Evolutionary conservation across 2,888 invertebrate species (phyloP).

Genomic region (Drosophila lacicola): DNA sequence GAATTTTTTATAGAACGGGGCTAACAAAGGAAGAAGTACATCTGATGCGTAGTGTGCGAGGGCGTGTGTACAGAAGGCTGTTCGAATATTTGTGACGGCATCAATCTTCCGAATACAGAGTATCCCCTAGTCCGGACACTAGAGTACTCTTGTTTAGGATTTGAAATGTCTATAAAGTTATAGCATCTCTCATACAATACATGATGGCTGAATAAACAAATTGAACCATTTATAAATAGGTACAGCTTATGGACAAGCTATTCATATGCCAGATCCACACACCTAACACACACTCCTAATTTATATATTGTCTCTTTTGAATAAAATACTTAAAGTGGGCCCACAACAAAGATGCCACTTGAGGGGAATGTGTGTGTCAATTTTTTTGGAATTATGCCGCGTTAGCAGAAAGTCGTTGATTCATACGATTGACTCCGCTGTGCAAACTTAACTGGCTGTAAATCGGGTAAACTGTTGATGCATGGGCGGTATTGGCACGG

Average conservation of each 20-base stretch:
- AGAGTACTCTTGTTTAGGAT: too few species aligned
- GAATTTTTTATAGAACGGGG: too few species aligned
- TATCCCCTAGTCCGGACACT: too few species aligned
- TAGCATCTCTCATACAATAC: too few species aligned
- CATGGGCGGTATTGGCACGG: conserved; percentile 39
- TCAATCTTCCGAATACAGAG: too few species aligned
- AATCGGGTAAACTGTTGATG: conserved; percentile 78
- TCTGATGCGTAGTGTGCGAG: too few species aligned
- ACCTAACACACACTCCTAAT: conserved; percentile 42
- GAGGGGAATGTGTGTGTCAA: conserved; percentile 40
- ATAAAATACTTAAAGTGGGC: background rate
- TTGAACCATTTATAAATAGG: too few species aligned
- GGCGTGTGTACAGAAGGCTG: too few species aligned
- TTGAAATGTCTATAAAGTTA: too few species aligned
- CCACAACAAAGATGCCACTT: background rate
- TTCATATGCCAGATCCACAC: conserved; percentile 30
- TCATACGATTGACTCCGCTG: conserved; percentile 77
- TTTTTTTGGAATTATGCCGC: conserved; percentile 73
- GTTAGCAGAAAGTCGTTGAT: conserved; percentile 77
- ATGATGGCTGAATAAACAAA: too few species aligned
- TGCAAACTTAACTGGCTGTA: conserved; percentile 75
- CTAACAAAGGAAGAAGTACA: too few species aligned
- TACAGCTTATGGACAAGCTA: conserved; percentile 17
- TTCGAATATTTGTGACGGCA: too few species aligned
- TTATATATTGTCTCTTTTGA: conserved; percentile 81